Percentiles rank a stretch among this genome's conserved stretches.
These are phyloP conservation scores for Aramus guarauna DNA, from an alignment of 2,113 vertebrate genomes.

Conservation along the genomic window DNA sequence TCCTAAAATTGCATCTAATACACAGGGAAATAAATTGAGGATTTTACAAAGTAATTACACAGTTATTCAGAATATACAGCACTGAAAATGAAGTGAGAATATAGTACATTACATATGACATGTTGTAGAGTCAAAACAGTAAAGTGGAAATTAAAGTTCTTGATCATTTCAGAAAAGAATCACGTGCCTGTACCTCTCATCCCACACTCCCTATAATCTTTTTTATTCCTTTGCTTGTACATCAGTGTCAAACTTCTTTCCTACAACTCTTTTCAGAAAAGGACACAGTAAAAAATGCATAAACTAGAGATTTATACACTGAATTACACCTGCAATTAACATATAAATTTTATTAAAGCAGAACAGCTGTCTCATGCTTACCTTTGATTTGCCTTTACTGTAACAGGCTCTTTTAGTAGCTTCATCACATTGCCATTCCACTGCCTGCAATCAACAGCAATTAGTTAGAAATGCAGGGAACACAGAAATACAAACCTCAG, in stretches of 20 bases:
- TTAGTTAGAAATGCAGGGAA: background rate
- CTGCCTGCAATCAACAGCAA: conserved; percentile 76
- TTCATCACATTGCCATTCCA: conserved; percentile 92
- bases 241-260: background rate
- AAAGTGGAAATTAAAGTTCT: background rate
- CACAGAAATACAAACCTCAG: background rate
- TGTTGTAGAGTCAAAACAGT: background rate
- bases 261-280: background rate
- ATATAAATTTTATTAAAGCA: background rate
- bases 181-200: fast-evolving
- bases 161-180: background rate
- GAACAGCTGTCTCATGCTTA: conserved; percentile 61
- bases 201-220: background rate
- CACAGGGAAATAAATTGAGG: background rate
- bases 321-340: background rate
- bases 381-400: conserved; percentile 96
- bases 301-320: background rate
- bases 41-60: background rate
- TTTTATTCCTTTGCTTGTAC: background rate
- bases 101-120: background rate
- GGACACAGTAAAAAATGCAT: background rate
- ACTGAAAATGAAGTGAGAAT: background rate
- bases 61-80: background rate
- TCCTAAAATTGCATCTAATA: background rate
- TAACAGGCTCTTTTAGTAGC: conserved; percentile 93